phyloP scores from a whole-genome alignment of 2,888 invertebrate genomes.

The Orthosia gothica region DNA sequence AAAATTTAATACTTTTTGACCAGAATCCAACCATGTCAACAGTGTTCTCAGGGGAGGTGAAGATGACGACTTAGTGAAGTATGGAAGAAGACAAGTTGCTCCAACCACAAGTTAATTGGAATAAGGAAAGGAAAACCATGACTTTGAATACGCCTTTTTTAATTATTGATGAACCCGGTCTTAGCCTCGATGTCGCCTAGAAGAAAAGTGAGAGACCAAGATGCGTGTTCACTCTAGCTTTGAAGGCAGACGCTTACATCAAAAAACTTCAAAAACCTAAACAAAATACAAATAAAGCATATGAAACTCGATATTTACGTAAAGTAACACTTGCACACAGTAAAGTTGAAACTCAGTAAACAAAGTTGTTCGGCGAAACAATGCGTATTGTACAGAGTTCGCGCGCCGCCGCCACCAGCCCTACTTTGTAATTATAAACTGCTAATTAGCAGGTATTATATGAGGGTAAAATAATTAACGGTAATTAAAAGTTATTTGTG shows the following conservation, averaged over 20 bases:
- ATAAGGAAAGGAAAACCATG: neutral
- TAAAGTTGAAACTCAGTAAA: slow-evolving; percentile 50
- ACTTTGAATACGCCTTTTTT: neutral
- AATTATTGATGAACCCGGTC: no score
- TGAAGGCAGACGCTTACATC: no score
- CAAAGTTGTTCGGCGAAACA: slow-evolving; percentile 54
- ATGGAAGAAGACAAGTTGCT: no score
- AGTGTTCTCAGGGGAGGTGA: no score
- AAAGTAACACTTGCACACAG: slow-evolving; percentile 32
- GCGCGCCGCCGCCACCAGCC: slow-evolving; percentile 27
- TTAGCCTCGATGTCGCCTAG: no score
- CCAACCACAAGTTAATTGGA: neutral
- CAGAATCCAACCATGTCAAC: no score
- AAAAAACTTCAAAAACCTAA: neutral
- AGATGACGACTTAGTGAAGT: no score
- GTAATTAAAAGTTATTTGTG: slow-evolving; percentile 55
- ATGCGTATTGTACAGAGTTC: slow-evolving; percentile 51
- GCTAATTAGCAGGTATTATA: slow-evolving; percentile 62
- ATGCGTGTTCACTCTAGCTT: no score
- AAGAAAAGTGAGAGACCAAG: no score
- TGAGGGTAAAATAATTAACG: slow-evolving; percentile 63
- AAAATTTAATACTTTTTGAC: no score
- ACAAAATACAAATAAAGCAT: slow-evolving; percentile 5
- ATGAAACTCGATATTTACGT: slow-evolving; percentile 30
- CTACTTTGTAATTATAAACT: slow-evolving; percentile 65